Conservation (phyloP, 2,797 vertebrate genomes). For the Eutrigla gurnardus region DNA sequence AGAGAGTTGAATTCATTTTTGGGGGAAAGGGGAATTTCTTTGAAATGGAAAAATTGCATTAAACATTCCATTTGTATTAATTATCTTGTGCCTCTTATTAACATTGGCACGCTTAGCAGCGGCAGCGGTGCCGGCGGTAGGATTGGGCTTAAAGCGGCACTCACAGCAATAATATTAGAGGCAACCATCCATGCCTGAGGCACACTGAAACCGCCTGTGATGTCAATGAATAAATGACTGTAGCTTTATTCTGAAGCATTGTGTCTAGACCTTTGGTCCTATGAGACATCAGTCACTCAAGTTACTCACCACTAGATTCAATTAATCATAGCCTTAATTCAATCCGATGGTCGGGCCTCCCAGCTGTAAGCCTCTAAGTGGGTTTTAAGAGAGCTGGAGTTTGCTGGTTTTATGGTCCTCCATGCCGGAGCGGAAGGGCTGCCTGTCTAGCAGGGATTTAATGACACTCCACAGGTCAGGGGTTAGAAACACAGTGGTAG, state of each 20-base stretch:
- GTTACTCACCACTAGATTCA: constrained; percentile 71
- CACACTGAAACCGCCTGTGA: constrained; percentile 50
- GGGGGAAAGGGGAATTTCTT: constrained; percentile 74
- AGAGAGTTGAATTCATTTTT: constrained; percentile 60
- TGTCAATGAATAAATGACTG: constrained; percentile 58
- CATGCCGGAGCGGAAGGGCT: constrained; percentile 45
- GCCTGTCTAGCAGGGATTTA: constrained; percentile 49
- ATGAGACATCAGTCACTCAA: constrained; percentile 73
- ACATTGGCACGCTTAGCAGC: constrained; percentile 30
- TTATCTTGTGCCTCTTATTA: constrained; percentile 75
- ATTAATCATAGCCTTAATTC: constrained; percentile 76
- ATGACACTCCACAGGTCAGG: constrained; percentile 67
- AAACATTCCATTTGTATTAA: constrained; percentile 85
- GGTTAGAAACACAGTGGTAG: constrained; percentile 53
- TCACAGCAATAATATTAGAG: constrained; percentile 61
- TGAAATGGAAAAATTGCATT: constrained; percentile 84
- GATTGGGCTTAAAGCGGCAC: constrained; percentile 55
- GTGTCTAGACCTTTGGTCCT: constrained; percentile 74
- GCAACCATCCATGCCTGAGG: constrained; percentile 64
- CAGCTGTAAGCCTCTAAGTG: constrained; percentile 68
- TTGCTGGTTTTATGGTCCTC: constrained; percentile 29
- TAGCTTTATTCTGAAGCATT: constrained; percentile 59
- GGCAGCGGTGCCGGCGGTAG: constrained; percentile 39
- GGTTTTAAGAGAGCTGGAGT: constrained; percentile 66
- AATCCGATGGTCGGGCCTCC: constrained; percentile 63